Evolutionary conservation across 2,113 vertebrate genomes (phyloP).

Genomic region (Atractosteus spatula): DNA sequence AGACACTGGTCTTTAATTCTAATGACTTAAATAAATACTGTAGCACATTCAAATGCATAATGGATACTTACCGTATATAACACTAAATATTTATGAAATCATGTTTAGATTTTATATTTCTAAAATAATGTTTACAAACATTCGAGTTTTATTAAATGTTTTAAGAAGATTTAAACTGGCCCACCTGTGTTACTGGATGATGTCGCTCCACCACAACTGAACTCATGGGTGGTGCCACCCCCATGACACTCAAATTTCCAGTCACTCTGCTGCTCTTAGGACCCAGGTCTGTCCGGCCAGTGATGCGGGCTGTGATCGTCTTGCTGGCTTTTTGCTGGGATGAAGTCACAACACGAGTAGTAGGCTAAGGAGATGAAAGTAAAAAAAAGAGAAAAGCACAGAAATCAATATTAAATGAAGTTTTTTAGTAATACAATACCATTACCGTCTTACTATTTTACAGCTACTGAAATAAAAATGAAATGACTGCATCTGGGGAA

Average conservation of each 20-base stretch:
- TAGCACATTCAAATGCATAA: not conserved
- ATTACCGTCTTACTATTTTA: too few species aligned
- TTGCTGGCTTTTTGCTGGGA: constrained; percentile 84
- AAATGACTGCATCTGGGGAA: too few species aligned
- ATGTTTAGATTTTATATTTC: too few species aligned
- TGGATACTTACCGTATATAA: not conserved
- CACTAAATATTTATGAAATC: too few species aligned
- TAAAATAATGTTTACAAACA: not conserved
- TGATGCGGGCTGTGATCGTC: constrained; percentile 86
- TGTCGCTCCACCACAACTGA: constrained; percentile 90
- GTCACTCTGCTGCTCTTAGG: constrained; percentile 58
- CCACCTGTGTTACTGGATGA: constrained; percentile 87
- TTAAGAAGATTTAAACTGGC: not conserved
- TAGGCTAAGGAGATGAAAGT: constrained; percentile 55
- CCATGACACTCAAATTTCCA: constrained; percentile 74
- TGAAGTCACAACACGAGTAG: constrained; percentile 72
- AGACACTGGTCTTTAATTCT: too few species aligned
- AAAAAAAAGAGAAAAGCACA: too few species aligned
- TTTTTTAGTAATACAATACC: too few species aligned
- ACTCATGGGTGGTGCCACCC: constrained; percentile 84
- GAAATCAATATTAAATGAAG: too few species aligned
- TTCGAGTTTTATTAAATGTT: not conserved
- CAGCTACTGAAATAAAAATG: too few species aligned
- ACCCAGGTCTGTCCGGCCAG: constrained; percentile 66
- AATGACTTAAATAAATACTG: too few species aligned